Conservation (phyloP, 2,113 vertebrate species). For the Nansenia antarctica region DNA sequence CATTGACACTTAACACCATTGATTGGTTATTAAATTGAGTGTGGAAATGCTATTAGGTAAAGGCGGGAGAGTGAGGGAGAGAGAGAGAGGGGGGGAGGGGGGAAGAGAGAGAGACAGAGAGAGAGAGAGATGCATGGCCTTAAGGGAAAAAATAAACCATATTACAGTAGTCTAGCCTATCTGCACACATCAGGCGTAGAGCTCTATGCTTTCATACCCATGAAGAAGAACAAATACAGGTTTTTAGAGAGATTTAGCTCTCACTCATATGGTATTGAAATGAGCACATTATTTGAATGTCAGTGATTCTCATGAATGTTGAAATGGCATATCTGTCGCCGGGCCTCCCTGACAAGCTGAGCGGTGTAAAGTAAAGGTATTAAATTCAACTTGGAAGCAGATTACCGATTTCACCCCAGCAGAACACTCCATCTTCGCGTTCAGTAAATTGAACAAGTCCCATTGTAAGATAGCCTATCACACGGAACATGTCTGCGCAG, state of each 20-base stretch:
- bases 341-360: constrained; percentile 61
- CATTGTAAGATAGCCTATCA: constrained; percentile 70
- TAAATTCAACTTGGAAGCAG: constrained; percentile 66
- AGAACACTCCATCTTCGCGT: constrained; percentile 66
- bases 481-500: constrained; percentile 67
- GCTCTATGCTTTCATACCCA: constrained; percentile 34
- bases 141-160: background rate
- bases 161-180: constrained; percentile 2
- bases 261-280: constrained; percentile 63
- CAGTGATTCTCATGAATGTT: constrained; percentile 79
- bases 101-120: background rate
- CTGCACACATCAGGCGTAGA: constrained; percentile 25
- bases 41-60: constrained; percentile 25
- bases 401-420: constrained; percentile 73
- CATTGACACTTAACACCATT: constrained; percentile 56
- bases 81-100: background rate
- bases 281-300: constrained; percentile 76
- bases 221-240: constrained; percentile 36
- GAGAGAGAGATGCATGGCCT: background rate
- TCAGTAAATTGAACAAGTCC: constrained; percentile 78
- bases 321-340: constrained; percentile 65
- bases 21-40: constrained; percentile 53
- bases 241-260: constrained; percentile 53
- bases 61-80: background rate
- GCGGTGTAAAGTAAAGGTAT: constrained; percentile 64